These are phyloP conservation scores for Nasonia giraulti DNA, from an alignment of 1,140 invertebrate genomes.

Conservation along the genomic window DNA sequence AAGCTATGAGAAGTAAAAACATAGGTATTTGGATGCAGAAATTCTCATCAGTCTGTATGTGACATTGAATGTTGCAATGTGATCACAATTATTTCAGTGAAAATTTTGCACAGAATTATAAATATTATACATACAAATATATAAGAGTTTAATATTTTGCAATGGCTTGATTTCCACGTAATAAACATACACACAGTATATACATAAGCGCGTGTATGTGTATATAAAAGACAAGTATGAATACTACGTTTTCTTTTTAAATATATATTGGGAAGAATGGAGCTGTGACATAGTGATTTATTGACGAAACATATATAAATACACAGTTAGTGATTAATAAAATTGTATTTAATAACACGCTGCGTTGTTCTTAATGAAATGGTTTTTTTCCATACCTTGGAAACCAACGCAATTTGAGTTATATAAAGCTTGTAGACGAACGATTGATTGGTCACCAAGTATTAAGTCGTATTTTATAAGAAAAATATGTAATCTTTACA, in stretches of 20 bases:
- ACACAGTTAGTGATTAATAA: conserved; percentile 69
- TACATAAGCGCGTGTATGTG: conserved; percentile 29
- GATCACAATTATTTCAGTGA: conserved; percentile 29
- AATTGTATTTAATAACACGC: conserved; percentile 69
- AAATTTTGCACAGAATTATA: conserved; percentile 50
- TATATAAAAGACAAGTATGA: conserved; percentile 49
- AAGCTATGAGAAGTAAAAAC: conserved; percentile 22
- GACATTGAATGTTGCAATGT: conserved; percentile 27
- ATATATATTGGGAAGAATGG: conserved; percentile 64
- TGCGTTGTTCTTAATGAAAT: conserved; percentile 4
- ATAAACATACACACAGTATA: conserved; percentile 51
- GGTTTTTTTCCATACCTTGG: conserved; percentile 9
- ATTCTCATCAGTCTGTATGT: background rate
- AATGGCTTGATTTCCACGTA: conserved; percentile 58
- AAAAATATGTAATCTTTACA: conserved; percentile 16
- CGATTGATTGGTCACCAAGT: background rate
- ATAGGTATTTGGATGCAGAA: conserved; percentile 11
- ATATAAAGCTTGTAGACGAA: conserved; percentile 8
- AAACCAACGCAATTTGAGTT: background rate
- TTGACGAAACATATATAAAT: conserved; percentile 66
- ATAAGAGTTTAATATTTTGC: conserved; percentile 55
- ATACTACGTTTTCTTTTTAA: conserved; percentile 62
- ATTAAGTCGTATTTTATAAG: conserved; percentile 37
- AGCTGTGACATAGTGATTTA: conserved; percentile 74
- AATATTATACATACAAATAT: conserved; percentile 46